Percentiles rank a stretch among this genome's conserved stretches.
These are phyloP conservation scores for Orchestia grillus DNA, from an alignment of 1,140 invertebrate genomes.

Conservation along the genomic window DNA sequence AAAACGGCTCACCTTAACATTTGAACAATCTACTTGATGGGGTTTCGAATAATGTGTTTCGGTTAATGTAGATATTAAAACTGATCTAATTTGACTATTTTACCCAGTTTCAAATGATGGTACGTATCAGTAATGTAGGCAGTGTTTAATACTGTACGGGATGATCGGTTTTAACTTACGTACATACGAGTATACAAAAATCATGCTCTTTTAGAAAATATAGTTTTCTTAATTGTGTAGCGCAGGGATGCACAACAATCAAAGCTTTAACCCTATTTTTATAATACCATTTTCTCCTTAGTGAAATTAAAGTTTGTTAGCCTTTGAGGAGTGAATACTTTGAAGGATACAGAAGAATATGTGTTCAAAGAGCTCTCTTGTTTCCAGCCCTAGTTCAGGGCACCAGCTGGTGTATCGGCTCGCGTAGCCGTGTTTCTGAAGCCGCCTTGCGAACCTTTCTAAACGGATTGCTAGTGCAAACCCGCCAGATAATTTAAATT, in stretches of 20 bases:
- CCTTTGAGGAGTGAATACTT: not conserved
- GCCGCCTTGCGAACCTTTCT: too few species aligned
- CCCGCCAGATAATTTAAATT: too few species aligned
- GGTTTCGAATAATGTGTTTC: not conserved
- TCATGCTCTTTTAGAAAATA: not conserved
- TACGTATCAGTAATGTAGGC: not conserved
- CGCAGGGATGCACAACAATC: not conserved
- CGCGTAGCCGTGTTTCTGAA: too few species aligned
- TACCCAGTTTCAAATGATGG: not conserved
- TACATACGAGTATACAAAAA: not conserved
- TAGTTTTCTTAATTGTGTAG: not conserved
- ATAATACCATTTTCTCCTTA: not conserved
- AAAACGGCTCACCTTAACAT: not conserved
- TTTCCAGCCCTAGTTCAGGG: not conserved
- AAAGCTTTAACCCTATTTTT: not conserved
- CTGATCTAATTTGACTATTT: not conserved
- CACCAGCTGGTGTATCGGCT: too few species aligned
- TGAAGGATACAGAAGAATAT: not conserved
- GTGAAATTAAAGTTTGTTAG: not conserved
- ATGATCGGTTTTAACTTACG: not conserved
- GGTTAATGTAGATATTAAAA: not conserved
- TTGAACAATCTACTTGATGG: not conserved
- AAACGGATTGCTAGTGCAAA: too few species aligned
- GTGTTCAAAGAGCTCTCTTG: not conserved
- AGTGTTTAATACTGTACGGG: not conserved